A percentile compares a stretch with the other conserved stretches of the same genome.
Evolutionary conservation across 2,113 vertebrate genomes (phyloP).

Genomic region (Guaruba guarouba): DNA sequence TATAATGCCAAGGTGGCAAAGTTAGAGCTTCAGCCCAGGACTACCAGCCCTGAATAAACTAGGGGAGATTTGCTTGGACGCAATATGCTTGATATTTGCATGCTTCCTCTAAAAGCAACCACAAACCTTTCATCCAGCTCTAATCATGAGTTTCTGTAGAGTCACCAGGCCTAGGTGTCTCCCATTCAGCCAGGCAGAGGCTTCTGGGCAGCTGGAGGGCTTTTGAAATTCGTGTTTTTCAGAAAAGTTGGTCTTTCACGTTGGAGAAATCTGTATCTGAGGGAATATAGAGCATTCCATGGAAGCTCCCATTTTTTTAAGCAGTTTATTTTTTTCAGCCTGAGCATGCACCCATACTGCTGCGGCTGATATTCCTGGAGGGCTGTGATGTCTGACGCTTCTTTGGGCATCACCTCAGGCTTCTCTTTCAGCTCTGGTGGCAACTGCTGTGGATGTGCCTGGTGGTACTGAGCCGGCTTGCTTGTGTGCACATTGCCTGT

Average conservation of each 20-base stretch:
- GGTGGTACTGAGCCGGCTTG: accelerated
- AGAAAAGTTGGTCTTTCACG: background rate
- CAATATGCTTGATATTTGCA: background rate
- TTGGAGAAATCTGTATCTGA: background rate
- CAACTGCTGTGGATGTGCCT: accelerated
- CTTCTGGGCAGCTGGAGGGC: background rate
- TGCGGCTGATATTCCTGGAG: background rate
- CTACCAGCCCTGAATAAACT: background rate
- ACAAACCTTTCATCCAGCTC: background rate
- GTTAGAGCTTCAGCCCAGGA: background rate
- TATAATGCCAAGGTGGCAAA: accelerated
- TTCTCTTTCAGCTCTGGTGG: background rate
- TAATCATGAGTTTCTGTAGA: background rate
- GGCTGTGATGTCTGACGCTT: background rate
- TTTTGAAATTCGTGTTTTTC: background rate
- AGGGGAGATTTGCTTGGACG: background rate
- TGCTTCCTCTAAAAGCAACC: background rate
- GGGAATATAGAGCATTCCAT: background rate
- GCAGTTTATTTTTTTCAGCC: background rate
- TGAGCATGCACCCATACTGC: background rate
- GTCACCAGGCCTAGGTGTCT: background rate
- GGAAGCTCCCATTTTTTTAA: background rate
- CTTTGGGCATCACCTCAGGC: background rate
- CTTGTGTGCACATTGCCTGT: background rate
- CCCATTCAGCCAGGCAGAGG: background rate